Conservation (phyloP, 2,797 vertebrate genomes). For the Eurystomus glaucurus region DNA sequence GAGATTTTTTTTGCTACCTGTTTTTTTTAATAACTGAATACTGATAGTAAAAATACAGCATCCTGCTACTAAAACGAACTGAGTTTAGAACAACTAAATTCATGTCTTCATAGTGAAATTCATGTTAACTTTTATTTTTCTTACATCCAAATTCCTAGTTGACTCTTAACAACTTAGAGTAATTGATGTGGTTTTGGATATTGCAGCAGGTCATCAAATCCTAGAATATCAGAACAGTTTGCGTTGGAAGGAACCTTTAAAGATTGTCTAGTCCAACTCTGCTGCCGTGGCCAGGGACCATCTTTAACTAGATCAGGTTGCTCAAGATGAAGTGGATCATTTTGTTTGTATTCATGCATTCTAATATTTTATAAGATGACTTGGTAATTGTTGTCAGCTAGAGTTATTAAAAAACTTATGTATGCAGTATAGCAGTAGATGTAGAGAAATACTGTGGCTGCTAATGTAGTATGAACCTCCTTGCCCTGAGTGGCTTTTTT, state of each 20-base stretch:
- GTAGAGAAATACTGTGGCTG: background rate
- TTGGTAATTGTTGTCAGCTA: background rate
- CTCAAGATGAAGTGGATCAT: background rate
- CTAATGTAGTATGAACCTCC: background rate
- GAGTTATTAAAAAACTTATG: background rate
- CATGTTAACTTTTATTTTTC: background rate
- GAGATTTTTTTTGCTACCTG: background rate
- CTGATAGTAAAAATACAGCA: background rate
- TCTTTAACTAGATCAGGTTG: background rate
- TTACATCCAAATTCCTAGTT: background rate
- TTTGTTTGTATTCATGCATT: background rate
- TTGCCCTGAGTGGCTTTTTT: background rate
- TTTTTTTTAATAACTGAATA: background rate
- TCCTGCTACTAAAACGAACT: background rate
- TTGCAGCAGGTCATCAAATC: background rate
- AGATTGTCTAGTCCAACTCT: background rate
- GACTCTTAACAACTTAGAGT: background rate
- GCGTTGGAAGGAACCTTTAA: background rate
- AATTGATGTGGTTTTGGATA: background rate
- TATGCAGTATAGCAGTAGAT: background rate
- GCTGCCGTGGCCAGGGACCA: background rate
- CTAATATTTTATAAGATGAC: background rate
- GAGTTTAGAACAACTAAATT: background rate
- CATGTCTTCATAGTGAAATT: background rate
- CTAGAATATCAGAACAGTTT: background rate